Conservation (phyloP, 1,140 invertebrate genomes). For the Oryzaephilus surinamensis region DNA sequence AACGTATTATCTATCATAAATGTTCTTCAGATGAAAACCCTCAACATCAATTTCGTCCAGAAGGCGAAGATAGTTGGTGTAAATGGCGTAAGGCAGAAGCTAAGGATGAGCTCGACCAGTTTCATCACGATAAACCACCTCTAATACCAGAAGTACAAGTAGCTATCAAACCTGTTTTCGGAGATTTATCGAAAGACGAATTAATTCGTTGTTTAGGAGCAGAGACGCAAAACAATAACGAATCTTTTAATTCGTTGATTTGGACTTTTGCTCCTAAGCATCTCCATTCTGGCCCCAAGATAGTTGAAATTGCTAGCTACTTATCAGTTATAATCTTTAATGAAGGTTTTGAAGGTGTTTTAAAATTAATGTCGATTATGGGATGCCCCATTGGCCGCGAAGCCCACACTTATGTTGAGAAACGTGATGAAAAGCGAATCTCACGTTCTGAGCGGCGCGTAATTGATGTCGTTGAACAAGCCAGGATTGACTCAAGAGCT, state of each 20-base stretch:
- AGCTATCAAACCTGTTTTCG: conserved; percentile 17
- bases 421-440: too few species aligned
- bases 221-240: conserved; percentile 21
- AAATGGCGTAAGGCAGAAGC: conserved; percentile 14
- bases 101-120: neutral
- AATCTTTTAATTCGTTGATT: conserved; percentile 18
- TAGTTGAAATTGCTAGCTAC: conserved; percentile 7
- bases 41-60: conserved; percentile 18
- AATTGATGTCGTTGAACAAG: too few species aligned
- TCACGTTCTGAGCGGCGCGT: too few species aligned
- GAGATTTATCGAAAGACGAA: conserved; percentile 15
- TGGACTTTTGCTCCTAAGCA: conserved; percentile 21
- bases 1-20: conserved; percentile 19
- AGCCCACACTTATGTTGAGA: neutral
- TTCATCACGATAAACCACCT: neutral
- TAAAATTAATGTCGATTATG: neutral
- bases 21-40: conserved; percentile 21
- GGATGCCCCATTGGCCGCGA: too few species aligned
- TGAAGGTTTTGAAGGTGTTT: conserved; percentile 12
- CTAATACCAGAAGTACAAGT: too few species aligned
- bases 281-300: conserved; percentile 12
- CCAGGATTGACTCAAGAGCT: too few species aligned
- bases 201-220: conserved; percentile 17
- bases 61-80: conserved; percentile 12
- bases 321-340: conserved; percentile 12